Evolutionary conservation across 2,113 vertebrate species (phyloP), one percentile per base, ranked within the genome.

Genomic region (Cryptotis parvus): DNA sequence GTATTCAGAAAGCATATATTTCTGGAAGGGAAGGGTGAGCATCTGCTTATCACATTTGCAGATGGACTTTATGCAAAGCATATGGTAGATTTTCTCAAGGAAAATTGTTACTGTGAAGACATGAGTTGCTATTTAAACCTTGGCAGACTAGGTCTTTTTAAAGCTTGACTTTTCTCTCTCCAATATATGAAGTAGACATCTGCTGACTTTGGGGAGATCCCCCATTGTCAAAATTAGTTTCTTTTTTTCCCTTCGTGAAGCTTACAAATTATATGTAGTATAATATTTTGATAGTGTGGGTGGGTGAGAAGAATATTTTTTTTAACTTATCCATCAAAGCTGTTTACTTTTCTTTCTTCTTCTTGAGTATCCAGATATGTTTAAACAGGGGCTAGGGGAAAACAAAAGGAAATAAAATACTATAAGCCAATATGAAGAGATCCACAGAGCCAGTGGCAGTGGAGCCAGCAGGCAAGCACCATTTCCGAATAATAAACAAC

Each of bases 21-120:
- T 80, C 33, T 73, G 39, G 58, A 79, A 73, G 31, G 58, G 91
- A 69, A 77, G 20, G 78, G 61, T 9, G 31, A 6, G 31, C 39
- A 92, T 93, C 84, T 92, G n/a, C 33, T 9, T 85, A 89, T 90
- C 55, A 81, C 49, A 87, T 90, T 89, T 94, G 91, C 93, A 93
- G 91, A 96, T 92, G 92, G 70, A 89, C 83, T 73, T 86, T 52
- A 84, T 41, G 63, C 12, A n/a, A 90, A 91, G 5, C 37, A 95
- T 84, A 93, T 94, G 87, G 94, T 22, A 58, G 70, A 58, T 83
- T 95, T 90, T 94, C 85, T 92, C 74, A 94, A 31, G 35, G 11
- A 90, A 94, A 96, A 22, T 55, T 37, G 9, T 87, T 85, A n/a
- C 20, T 3, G 0, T 75, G 61, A 87, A 69, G 84, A 27, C 84